phyloP scores from a whole-genome alignment of 2,113 vertebrate genomes.

The Pseudorasbora parva region DNA sequence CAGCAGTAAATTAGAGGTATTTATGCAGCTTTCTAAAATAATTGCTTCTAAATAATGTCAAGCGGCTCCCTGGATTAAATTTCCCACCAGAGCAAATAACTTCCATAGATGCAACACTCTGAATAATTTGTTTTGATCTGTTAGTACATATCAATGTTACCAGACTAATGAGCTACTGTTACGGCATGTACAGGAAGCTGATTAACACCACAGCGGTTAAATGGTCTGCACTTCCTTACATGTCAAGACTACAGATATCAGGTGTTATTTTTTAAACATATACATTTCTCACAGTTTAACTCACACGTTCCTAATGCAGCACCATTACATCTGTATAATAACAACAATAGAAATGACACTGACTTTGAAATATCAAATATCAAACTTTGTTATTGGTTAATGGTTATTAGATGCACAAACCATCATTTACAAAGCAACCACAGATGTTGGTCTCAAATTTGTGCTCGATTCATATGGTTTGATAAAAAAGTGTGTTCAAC shows the following conservation, averaged over 20 bases:
- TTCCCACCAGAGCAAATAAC: conserved; percentile 56
- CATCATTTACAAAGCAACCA: neutral
- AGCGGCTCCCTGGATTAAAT: conserved; percentile 55
- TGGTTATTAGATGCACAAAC: neutral
- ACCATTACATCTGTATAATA: neutral
- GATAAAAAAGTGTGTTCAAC: neutral
- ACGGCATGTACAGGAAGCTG: conserved; percentile 48
- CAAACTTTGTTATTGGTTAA: neutral
- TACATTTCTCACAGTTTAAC: neutral
- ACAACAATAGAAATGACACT: neutral
- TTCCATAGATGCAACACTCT: conserved; percentile 55
- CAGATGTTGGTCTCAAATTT: neutral
- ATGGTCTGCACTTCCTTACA: conserved; percentile 10
- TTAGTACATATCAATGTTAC: conserved; percentile 55
- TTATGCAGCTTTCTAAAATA: conserved; percentile 61
- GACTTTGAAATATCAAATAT: neutral
- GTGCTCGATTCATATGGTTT: neutral
- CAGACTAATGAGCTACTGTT: conserved; percentile 48
- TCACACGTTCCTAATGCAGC: neutral
- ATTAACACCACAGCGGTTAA: conserved; percentile 38
- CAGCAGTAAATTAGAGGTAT: conserved; percentile 57
- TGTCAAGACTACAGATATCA: neutral
- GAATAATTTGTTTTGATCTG: conserved; percentile 61
- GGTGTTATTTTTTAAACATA: neutral
- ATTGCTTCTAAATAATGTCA: conserved; percentile 63